These are phyloP conservation scores for Girardinus metallicus DNA, from an alignment of 2,797 vertebrate genomes.

Conservation along the genomic window DNA sequence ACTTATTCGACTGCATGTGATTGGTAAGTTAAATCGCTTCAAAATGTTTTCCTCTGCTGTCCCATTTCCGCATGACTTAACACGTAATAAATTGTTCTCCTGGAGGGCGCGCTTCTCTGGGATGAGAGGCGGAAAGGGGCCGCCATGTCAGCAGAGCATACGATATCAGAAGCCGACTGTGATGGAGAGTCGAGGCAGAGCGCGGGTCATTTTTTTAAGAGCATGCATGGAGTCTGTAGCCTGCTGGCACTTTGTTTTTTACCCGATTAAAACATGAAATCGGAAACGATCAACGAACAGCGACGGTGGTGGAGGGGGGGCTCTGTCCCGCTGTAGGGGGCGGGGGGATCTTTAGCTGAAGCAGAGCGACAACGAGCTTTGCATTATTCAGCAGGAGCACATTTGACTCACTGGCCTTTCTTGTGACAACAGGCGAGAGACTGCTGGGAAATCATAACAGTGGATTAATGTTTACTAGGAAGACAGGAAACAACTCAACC, in stretches of 20 bases:
- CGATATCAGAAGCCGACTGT: slow-evolving; percentile 35
- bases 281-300: slow-evolving; percentile 19
- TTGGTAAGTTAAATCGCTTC: slow-evolving; percentile 56
- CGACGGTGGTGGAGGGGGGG: not conserved
- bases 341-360: slow-evolving; percentile 35
- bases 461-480: slow-evolving; percentile 56
- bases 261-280: slow-evolving; percentile 11
- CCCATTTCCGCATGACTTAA: slow-evolving; percentile 61
- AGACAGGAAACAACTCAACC: not conserved
- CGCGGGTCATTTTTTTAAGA: not conserved
- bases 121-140: slow-evolving; percentile 41
- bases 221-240: not conserved
- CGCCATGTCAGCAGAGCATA: slow-evolving; percentile 73
- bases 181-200: slow-evolving; percentile 48
- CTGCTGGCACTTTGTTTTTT: not conserved
- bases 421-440: slow-evolving; percentile 15
- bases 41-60: slow-evolving; percentile 37
- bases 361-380: slow-evolving; percentile 45
- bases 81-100: slow-evolving; percentile 67
- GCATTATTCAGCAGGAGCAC: slow-evolving; percentile 62
- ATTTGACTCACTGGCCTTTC: slow-evolving; percentile 47
- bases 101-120: slow-evolving; percentile 49
- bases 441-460: slow-evolving; percentile 38
- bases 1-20: slow-evolving; percentile 44
- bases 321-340: slow-evolving; percentile 13